Conservation (phyloP, 2,113 vertebrate species). For the Asarcornis scutulata region DNA sequence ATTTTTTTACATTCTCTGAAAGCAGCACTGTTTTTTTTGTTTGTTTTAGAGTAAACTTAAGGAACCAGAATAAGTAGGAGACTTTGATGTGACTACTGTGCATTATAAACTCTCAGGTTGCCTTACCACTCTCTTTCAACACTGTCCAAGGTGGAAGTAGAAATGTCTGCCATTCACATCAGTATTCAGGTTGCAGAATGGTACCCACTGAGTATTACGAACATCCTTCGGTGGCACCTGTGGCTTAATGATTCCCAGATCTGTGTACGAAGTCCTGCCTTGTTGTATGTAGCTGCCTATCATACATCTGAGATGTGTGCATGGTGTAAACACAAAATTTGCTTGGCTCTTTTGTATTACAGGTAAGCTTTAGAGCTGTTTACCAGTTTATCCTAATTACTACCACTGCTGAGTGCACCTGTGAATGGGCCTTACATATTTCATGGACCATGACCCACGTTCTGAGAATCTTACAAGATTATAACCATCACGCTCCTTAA, state of each 20-base stretch:
- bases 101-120: not conserved
- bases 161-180: not conserved
- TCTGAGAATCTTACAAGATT: not conserved
- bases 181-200: not conserved
- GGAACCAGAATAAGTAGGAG: not conserved
- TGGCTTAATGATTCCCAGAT: not conserved
- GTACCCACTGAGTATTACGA: not conserved
- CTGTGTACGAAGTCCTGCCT: not conserved
- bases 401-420: not conserved
- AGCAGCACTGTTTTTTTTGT: not conserved
- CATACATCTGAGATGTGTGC: not conserved
- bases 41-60: not conserved
- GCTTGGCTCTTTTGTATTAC: not conserved
- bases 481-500: not conserved
- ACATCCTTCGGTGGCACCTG: not conserved
- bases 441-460: not conserved
- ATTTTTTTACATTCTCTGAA: not conserved
- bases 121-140: not conserved
- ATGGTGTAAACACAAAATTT: not conserved
- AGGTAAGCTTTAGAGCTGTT: not conserved
- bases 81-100: not conserved
- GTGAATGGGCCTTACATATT: not conserved
- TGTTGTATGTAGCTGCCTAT: not conserved
- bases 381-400: not conserved
- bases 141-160: not conserved